Evolutionary conservation across 1,140 invertebrate genomes (phyloP), one percentile per base, ranked within the genome.

Genomic region (Aphaenogaster floridana): DNA sequence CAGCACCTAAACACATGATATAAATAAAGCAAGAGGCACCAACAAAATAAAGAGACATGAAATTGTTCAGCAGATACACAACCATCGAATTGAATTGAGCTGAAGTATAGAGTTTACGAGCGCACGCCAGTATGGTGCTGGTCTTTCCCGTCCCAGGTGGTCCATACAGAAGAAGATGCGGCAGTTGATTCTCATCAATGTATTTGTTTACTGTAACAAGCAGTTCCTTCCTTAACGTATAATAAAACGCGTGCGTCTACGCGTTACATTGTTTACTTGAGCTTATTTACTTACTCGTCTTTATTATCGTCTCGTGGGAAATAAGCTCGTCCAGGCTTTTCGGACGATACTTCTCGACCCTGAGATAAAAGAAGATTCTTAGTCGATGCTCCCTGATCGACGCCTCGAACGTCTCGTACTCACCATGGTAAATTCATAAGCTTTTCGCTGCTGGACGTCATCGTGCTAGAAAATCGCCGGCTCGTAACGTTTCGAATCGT

Each of bases 111-210:
- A 99, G 96, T 95, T 99, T 97, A 93, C 97, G 97, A 1, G 99
- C 99, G 96, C 98, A 99, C 54, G 99, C 99, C 81, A 99, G 95
- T 91, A 99, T 99, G 28, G 99, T 99, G 91, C 98, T 99, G 0
- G 99, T 99, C 96, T 99, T 99, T 34, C 99, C 99, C 68, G 99
- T 99, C 71, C 99, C 99, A 11, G 99, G 99, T 59, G 99, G 99
- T 2, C 99, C 99, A 96, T 99, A 99, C 89, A 99, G 98, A 21
- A 99, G 95, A 45, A 99, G 96, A 96, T 99, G 99, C 3, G 99
- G 99, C 57, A 99, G 94, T 89, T 98, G 97, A 94, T 99, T 97
- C 94, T 99, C 98, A 86, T 97, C 96, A 68, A 99, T 99, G 95
- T 99, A 99, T 94, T 97, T 98, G 86, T 97, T 97, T 90, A 99